phyloP scores from a whole-genome alignment of 2,888 invertebrate species.

The Coleophora deauratella region DNA sequence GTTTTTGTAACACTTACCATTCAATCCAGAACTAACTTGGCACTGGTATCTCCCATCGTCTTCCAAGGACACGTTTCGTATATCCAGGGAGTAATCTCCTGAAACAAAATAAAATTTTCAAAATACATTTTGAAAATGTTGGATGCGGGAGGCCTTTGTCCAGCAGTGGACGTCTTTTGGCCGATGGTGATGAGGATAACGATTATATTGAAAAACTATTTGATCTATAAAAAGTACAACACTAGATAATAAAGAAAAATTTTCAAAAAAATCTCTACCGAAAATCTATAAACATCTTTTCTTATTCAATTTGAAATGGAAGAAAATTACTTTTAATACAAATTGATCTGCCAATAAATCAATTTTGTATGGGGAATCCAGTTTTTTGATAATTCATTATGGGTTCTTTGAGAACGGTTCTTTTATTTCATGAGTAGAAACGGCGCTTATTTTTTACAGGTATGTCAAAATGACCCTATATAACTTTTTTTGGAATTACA shows the following conservation, averaged over 20 bases:
- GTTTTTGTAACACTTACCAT: conserved; percentile 63
- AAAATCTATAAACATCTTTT: too few species aligned
- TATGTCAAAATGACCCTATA: too few species aligned
- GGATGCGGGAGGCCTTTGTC: too few species aligned
- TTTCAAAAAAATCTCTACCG: too few species aligned
- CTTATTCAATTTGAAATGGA: too few species aligned
- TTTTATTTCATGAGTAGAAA: too few species aligned
- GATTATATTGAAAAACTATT: too few species aligned
- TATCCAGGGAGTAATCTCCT: conserved; percentile 95
- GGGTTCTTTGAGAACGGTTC: too few species aligned
- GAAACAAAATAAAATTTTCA: conserved; percentile 35
- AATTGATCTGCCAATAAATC: background rate
- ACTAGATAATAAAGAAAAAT: too few species aligned
- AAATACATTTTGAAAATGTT: background rate
- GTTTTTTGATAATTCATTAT: background rate
- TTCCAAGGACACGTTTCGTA: conserved; percentile 89
- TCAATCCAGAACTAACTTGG: conserved; percentile 89
- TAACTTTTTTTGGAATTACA: too few species aligned
- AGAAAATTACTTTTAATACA: background rate
- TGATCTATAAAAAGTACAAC: too few species aligned
- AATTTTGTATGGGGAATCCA: background rate
- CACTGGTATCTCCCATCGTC: conserved; percentile 96
- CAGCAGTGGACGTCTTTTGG: background rate
- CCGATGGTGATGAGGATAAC: background rate
- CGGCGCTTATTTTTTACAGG: too few species aligned